Evolutionary conservation across 1,140 invertebrate species (phyloP), one percentile per base, ranked within the genome.

Genomic region (Coboldia fuscipes): DNA sequence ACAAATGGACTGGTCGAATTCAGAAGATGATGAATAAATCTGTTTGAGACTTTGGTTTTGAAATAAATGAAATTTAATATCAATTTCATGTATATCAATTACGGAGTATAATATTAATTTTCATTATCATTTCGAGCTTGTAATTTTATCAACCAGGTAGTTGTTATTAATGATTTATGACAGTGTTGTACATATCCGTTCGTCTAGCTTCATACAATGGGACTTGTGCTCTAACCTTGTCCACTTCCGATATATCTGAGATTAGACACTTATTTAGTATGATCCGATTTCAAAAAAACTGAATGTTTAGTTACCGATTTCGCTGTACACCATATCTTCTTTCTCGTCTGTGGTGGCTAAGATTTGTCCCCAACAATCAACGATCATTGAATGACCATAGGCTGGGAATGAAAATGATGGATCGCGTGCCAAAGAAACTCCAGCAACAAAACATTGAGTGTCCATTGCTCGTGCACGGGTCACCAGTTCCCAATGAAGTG

Each of bases 401-500:
- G 86, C 82, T 14, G 85, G 66, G 52, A 93, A 94, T 1, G 66
- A 68, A 1, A 81, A 66, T 3, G 45, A 58, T 18, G 58, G 43
- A 51, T 76, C 73, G 38, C 82, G 60, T 1, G 89, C 85, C 3
- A 85, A 84, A 23, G 76, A 77, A 29, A 75, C 65, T 8, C 66
- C 65, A 16, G 71, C 72, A 17, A 81, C 71, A 56, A 66, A 80
- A 17, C 83, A 56, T 55, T 89, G 88, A 56, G 89, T 84, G 56
- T 96, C 85, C 4, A 18, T 65, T 16, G 90, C 88, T 33, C 89
- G 61, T 0, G 69, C 63, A 29, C 80, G 63, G 39, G 72, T 68
- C 4, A 96, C 56, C 2, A 93, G 54, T 45, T 89, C 78, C 86
- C 88, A 96, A 51, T 96, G 89, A 8, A 80, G 55, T 1, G 88